Evolutionary conservation across 2,888 invertebrate genomes (phyloP).

Genomic region (Synergus umbraculus): DNA sequence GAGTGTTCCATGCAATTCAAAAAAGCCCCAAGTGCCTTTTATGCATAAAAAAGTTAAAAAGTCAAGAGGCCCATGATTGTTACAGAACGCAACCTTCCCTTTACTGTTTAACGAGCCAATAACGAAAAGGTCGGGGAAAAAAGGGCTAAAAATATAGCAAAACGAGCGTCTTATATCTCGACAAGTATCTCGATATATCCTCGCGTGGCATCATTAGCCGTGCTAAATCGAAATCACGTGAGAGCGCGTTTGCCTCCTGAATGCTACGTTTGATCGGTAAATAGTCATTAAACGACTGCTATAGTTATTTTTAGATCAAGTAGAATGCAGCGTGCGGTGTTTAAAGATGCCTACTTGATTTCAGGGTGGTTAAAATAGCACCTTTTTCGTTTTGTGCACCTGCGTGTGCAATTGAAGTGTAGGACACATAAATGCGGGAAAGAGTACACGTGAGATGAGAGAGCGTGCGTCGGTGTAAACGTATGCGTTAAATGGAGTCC

Average conservation of each 20-base stretch:
- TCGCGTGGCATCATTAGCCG: conserved; percentile 16
- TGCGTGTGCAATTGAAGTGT: background rate
- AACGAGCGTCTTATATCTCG: background rate
- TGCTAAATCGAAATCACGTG: conserved; percentile 29
- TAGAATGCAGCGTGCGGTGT: conserved; percentile 5
- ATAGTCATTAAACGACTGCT: conserved; percentile 22
- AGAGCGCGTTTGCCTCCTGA: background rate
- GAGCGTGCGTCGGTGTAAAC: conserved; percentile 4
- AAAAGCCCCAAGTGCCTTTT: too few relatives aligned
- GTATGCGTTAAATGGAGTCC: conserved; percentile 45
- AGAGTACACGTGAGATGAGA: conserved; percentile 35
- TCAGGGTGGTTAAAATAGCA: conserved; percentile 18
- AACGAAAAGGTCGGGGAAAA: background rate
- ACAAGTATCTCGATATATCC: conserved; percentile 13
- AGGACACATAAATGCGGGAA: background rate
- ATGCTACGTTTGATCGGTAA: conserved; percentile 23
- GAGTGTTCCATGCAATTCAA: too few relatives aligned
- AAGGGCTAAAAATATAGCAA: background rate
- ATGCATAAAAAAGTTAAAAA: background rate
- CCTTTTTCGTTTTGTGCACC: conserved; percentile 14
- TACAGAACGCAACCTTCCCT: background rate
- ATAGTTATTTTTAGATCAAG: conserved; percentile 25
- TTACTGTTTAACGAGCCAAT: background rate
- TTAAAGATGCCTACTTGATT: background rate
- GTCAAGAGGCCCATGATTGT: background rate